Conservation (phyloP, 2,113 vertebrate genomes). For the Morone saxatilis region DNA sequence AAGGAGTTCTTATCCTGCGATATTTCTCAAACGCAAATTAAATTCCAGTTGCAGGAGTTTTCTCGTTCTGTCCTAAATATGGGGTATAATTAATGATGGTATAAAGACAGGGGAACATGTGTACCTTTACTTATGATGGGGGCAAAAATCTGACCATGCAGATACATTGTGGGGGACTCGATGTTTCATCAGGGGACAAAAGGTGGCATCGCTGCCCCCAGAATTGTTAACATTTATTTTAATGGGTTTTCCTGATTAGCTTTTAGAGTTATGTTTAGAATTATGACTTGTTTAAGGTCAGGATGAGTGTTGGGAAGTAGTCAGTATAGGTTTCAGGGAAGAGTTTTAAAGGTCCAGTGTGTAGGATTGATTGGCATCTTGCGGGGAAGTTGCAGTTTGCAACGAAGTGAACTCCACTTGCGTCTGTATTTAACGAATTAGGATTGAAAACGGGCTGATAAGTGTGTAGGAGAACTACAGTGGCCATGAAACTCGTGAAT, state of each 20-base stretch:
- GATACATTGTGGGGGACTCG: neutral
- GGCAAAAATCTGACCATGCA: neutral
- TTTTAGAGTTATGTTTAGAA: neutral
- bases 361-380: no score
- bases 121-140: neutral
- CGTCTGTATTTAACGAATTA: no score
- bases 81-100: neutral
- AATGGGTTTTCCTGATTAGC: no score
- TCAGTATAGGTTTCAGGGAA: neutral
- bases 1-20: no score
- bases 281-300: neutral
- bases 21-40: neutral
- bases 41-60: neutral
- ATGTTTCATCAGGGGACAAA: neutral
- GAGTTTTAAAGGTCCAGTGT: neutral
- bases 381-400: no score
- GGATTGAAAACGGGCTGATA: no score
- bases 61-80: neutral
- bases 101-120: neutral
- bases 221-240: no score
- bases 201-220: no score
- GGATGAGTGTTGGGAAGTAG: neutral
- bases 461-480: no score
- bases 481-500: no score
- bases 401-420: no score